phyloP scores from a whole-genome alignment of 2,888 invertebrate species.

The Sinelater perroti region DNA sequence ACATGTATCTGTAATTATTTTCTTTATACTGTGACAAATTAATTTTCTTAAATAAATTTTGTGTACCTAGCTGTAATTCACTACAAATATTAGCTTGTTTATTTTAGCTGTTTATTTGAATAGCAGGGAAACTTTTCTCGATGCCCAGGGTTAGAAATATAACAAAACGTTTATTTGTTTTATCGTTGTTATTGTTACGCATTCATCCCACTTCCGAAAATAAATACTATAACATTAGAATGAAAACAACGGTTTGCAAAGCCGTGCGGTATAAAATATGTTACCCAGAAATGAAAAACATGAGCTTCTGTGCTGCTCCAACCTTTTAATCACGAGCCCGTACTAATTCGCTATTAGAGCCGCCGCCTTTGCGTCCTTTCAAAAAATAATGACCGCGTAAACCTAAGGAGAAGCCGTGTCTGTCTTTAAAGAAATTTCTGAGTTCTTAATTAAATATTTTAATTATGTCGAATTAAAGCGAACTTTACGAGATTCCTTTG shows the following conservation, averaged over 20 bases:
- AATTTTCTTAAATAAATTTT: too few species aligned
- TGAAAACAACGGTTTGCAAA: conserved; percentile 17
- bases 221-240: too few species aligned
- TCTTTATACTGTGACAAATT: too few species aligned
- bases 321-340: conserved; percentile 28
- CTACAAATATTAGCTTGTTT: too few species aligned
- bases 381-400: conserved; percentile 30
- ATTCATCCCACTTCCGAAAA: too few species aligned
- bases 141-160: too few species aligned
- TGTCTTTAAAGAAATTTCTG: conserved; percentile 42
- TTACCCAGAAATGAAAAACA: conserved; percentile 40
- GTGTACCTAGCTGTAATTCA: too few species aligned
- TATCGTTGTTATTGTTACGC: too few species aligned
- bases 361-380: conserved; percentile 20
- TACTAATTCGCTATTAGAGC: conserved; percentile 33
- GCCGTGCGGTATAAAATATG: conserved; percentile 42
- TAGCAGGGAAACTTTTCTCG: too few species aligned
- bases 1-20: too few species aligned
- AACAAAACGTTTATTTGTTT: too few species aligned
- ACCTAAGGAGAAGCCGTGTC: conserved; percentile 30
- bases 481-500: conserved; percentile 46
- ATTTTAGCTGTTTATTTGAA: too few species aligned
- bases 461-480: conserved; percentile 46
- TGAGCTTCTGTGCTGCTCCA: conserved; percentile 30
- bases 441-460: conserved; percentile 50